Evolutionary conservation across 1,140 invertebrate genomes (phyloP), one percentile per base, ranked within the genome.

Genomic region (Carposina sasakii): DNA sequence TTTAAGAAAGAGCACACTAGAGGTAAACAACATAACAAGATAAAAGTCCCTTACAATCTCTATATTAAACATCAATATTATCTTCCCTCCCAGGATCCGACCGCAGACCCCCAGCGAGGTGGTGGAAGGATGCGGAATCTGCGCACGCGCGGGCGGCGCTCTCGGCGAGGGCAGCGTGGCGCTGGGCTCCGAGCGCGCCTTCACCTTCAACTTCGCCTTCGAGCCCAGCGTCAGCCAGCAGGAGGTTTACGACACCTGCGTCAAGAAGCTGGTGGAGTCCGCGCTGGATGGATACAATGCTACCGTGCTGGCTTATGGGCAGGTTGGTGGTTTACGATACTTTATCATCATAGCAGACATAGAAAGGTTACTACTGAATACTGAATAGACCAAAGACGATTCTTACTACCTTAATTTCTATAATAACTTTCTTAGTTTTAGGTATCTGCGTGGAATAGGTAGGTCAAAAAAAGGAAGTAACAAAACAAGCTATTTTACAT

Each of bases 161-260:
- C 89, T 92, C 1, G 92, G 91, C 1, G 95, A 97, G 58, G 94
- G 96, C 0, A 96, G 99, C 75, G 91, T 99, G 1, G 93, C 95
- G 51, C 87, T 99, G 5, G 97, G 97, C 36, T 92, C 93, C 13
- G 97, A 99, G 78, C 95, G 97, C 71, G 92, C 94, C 24, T 99
- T 99, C 86, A 99, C 98, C 4, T 99, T 98, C 81, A 97, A 99
- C 85, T 93, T 94, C 86, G 96, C 99, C 3, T 97, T 98, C 74
- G 94, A 97, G 72, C 91, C 89, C 3, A 87, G 86, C 43, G 86
- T 89, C n/a, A 87, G 87, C 58, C 91, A 95, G 87, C 74, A 92
- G 39, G 86, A 89, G 13, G 86, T 99, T 19, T 99, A 98, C 73
- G 88, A 92, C n/a, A 89, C 88, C 0, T 97, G 95, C 76, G 96